Evolutionary conservation across 2,888 invertebrate species (phyloP).

Genomic region (Parascotia fuliginaria): DNA sequence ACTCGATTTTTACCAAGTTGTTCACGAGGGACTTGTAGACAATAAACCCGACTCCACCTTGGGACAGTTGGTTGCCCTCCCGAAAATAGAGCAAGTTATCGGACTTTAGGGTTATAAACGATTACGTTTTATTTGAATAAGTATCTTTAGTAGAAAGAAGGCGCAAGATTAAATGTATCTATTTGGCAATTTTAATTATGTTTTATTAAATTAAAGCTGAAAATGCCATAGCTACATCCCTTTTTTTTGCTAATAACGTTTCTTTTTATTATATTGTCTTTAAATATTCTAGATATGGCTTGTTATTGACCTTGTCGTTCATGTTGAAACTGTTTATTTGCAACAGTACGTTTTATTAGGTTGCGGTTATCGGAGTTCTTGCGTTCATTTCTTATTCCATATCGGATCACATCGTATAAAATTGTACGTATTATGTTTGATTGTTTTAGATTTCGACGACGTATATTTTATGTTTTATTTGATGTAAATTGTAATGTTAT

Average conservation of each 20-base stretch:
- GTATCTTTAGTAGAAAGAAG: no score
- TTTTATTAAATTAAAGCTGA: no score
- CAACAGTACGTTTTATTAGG: not conserved
- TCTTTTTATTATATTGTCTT: conserved; percentile 16
- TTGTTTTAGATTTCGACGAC: not conserved
- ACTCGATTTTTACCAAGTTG: no score
- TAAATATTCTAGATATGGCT: conserved; percentile 10
- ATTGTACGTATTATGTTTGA: not conserved
- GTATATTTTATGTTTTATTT: not conserved
- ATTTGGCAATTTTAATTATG: no score
- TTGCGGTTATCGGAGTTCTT: not conserved
- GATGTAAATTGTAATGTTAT: not conserved
- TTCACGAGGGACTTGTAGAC: no score
- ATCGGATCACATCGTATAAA: conserved; percentile 1
- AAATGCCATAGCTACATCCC: conserved; percentile 16
- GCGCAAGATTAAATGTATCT: no score
- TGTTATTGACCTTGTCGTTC: not conserved
- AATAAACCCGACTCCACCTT: no score
- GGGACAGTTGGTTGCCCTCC: no score
- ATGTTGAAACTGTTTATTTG: not conserved
- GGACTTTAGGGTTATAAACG: no score
- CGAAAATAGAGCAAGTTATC: no score
- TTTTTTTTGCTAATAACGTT: no score
- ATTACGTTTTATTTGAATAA: no score
- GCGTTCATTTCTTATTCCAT: not conserved